Conservation (phyloP, 2,888 invertebrate species). For the Orthonychiurus folsomi region DNA sequence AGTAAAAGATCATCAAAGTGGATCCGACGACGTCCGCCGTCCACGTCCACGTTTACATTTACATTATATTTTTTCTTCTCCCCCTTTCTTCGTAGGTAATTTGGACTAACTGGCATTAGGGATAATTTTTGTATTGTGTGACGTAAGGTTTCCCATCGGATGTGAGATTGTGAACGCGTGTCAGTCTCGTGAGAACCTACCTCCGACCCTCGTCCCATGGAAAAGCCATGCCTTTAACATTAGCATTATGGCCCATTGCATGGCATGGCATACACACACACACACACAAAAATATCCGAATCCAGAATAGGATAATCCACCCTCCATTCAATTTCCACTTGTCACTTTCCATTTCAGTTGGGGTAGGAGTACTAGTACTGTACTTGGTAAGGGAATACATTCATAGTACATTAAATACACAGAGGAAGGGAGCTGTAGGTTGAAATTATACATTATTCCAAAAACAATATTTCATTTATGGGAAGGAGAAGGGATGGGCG, state of each 20-base stretch:
- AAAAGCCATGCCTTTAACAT: too few relatives aligned
- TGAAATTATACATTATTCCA: slow-evolving; percentile 1
- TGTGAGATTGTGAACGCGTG: slow-evolving; percentile 35
- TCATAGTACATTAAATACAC: neutral
- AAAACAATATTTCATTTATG: neutral
- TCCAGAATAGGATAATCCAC: neutral
- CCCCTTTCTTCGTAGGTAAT: neutral
- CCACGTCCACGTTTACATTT: too few relatives aligned
- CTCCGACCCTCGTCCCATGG: slow-evolving; percentile 27
- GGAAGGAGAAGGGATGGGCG: too few relatives aligned
- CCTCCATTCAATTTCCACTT: neutral
- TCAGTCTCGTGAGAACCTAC: slow-evolving; percentile 40
- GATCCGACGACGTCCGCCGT: neutral
- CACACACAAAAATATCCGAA: neutral
- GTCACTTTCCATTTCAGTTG: slow-evolving; percentile 1
- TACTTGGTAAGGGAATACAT: too few relatives aligned
- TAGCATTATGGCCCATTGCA: too few relatives aligned
- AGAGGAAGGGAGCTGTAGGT: neutral
- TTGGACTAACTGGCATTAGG: slow-evolving; percentile 3
- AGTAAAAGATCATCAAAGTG: neutral
- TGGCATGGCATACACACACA: neutral
- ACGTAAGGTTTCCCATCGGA: slow-evolving; percentile 10
- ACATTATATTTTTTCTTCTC: too few relatives aligned
- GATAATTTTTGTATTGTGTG: slow-evolving; percentile 12
- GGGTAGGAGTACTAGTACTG: too few relatives aligned